Base-by-base conservation (phyloP, 2,888 invertebrate genomes). In the Lasioglossum marginatum region DNA sequence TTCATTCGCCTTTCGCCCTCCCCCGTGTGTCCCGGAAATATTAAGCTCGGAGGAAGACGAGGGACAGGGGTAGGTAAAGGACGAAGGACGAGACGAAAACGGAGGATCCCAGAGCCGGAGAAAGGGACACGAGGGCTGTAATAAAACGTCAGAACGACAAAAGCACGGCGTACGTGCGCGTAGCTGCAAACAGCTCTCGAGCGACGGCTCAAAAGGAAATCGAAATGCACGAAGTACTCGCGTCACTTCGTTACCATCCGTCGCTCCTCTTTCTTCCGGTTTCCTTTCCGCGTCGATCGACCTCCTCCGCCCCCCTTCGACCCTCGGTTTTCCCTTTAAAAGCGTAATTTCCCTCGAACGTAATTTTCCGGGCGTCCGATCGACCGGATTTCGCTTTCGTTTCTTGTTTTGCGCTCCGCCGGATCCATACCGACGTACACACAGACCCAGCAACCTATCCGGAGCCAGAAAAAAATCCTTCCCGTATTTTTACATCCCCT, bases 361-460 rank as follows among this genome's bases (percentile, higher is more conserved):
- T 91, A 90, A 91, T 91, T 91, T 91, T 83, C 87, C 88, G 79
- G 83, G 77, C 82, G 85, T 89, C 87, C 88, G 86, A 90, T 88
- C 90, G 91, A 88, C 81, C 88, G 83, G 85, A 89, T 89, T 90
- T 85, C 85, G 86, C 85, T 91, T 85, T 91, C 87, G 83, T 90
- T 91, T 91, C 90, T 88, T 91, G 91, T 89, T 91, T 91, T 88
- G 85, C 85, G 90, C 88, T 87, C 78, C 85, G 86, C 57, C 86
- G 86, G 77, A 8, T 68, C 79, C 52, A 52, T 19, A 52, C 52
- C 52, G 10, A 52, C 48, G 2, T 48, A 6, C 48, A 48, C 52
- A 10, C 23, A 52, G 8, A 52, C 52, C 23, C n/a, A 3, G 10
- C n/a, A 10, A 52, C 10, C 10, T 10, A 52, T 23, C 23, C 52